These are phyloP conservation scores for Notechis scutatus DNA, from an alignment of 2,113 vertebrate species.

Conservation along the genomic window DNA sequence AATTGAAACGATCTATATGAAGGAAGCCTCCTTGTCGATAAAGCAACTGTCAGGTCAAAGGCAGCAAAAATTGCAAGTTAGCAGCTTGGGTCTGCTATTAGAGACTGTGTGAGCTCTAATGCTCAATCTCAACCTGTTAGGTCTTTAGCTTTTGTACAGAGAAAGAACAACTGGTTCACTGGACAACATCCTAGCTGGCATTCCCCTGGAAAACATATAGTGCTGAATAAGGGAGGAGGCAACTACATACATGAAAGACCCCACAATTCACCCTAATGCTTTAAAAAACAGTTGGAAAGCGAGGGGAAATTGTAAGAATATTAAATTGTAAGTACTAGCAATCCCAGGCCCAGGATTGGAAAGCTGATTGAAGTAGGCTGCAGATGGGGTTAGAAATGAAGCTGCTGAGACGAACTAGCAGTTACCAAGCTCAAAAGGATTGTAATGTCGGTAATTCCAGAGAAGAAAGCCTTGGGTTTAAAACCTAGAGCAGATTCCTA, in stretches of 20 bases:
- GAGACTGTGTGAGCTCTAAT: neutral
- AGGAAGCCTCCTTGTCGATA: neutral
- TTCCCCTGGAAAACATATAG: neutral
- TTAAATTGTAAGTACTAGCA: neutral
- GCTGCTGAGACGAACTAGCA: neutral
- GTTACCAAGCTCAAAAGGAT: neutral
- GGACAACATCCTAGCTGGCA: neutral
- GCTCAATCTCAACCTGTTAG: neutral
- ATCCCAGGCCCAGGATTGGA: neutral
- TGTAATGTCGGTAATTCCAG: neutral
- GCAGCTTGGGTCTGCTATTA: neutral
- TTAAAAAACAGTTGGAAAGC: neutral
- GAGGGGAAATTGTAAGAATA: neutral
- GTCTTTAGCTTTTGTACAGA: neutral
- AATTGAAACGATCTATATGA: neutral
- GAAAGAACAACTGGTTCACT: neutral
- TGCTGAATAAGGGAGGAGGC: neutral
- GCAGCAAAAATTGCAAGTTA: neutral
- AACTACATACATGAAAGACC: neutral
- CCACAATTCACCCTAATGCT: neutral
- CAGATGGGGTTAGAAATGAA: neutral
- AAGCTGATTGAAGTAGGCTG: neutral
- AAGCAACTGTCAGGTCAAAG: neutral
- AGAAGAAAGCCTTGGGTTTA: neutral
- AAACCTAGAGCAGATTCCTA: neutral